Base-by-base conservation (phyloP, 2,113 vertebrate genomes). In the Tautogolabrus adspersus region DNA sequence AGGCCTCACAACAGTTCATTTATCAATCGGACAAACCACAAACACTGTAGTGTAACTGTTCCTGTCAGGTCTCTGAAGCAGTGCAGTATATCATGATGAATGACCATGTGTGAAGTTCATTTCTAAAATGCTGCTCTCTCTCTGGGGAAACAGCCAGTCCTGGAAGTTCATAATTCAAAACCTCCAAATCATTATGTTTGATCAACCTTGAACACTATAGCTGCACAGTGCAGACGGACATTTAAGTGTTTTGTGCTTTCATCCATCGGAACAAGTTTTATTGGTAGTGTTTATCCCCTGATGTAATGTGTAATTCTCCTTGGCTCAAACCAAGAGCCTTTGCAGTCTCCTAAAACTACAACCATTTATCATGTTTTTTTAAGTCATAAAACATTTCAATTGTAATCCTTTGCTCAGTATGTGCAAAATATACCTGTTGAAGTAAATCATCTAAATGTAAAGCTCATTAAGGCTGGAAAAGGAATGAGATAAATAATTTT, bases 31-130 rank as follows among this genome's bases (percentile, higher is more conserved):
- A n/a, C n/a, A n/a, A n/a, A 12, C 51, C 19, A 54, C 70, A 77
- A 72, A 72, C 68, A 44, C 49, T 62, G 66, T 44, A 57, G 38
- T 19, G n/a, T 52, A 84, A 81, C 56, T 15, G 60, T 38, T 66
- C 61, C 21, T 81, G 87, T 49, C 66, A 59, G 47, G 1, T 49
- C 47, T 18, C 47, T 15, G 15, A 18, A 49, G 77, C 23, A 22
- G 64, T 65, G 77, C 81, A 61, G 71, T 52, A 52, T 55, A 23
- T 51, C n/a, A 1, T 83, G 84, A 88, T 88, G 69, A 83, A 88
- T 54, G 42, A 49, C 47, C 16, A 15, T 19, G 18, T 18, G 6
- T 19, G 6, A 68, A 56, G 51, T 80, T 55, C 47, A 59, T 89
- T 81, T 79, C 62, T 37, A 56, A 81, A 86, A 72, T 54, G 64